Evolutionary conservation across 1,140 invertebrate species (phyloP).

Genomic region (Drosophila repletoides): DNA sequence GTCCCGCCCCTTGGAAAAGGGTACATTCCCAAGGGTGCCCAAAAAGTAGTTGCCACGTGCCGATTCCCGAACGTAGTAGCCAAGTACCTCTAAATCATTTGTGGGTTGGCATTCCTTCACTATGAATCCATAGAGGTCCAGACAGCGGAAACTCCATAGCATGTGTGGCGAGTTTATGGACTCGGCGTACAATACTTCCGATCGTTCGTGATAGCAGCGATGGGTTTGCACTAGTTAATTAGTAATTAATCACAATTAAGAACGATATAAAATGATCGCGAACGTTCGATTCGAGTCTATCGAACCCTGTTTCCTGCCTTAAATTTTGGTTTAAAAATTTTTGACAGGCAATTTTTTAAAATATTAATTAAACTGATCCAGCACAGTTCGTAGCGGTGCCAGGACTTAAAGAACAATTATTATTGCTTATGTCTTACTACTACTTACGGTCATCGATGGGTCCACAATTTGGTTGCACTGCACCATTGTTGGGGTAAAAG

Average conservation of each 20-base stretch:
- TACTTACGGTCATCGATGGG: neutral
- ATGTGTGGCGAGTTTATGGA: neutral
- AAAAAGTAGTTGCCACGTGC: constrained; percentile 42
- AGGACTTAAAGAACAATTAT: too few species aligned
- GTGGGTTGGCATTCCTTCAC: neutral
- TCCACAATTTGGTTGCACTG: constrained; percentile 38
- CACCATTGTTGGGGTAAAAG: constrained; percentile 41
- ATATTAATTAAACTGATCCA: too few species aligned
- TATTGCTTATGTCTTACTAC: too few species aligned
- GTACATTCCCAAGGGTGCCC: neutral
- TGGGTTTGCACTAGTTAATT: constrained; percentile 15
- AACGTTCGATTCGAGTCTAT: too few species aligned
- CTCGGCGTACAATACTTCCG: constrained; percentile 35
- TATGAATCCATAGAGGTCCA: neutral
- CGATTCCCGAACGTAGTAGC: neutral
- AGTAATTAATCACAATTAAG: too few species aligned
- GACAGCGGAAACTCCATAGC: constrained; percentile 24
- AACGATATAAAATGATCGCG: too few species aligned
- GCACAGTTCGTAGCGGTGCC: too few species aligned
- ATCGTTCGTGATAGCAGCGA: constrained; percentile 29
- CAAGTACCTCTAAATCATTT: constrained; percentile 4
- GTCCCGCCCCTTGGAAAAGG: constrained; percentile 19
- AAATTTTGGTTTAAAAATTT: too few species aligned
- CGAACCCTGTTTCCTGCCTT: too few species aligned
- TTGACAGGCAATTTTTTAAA: too few species aligned